Evolutionary conservation across 2,888 invertebrate genomes (phyloP).

Genomic region (Acronicta leporina): DNA sequence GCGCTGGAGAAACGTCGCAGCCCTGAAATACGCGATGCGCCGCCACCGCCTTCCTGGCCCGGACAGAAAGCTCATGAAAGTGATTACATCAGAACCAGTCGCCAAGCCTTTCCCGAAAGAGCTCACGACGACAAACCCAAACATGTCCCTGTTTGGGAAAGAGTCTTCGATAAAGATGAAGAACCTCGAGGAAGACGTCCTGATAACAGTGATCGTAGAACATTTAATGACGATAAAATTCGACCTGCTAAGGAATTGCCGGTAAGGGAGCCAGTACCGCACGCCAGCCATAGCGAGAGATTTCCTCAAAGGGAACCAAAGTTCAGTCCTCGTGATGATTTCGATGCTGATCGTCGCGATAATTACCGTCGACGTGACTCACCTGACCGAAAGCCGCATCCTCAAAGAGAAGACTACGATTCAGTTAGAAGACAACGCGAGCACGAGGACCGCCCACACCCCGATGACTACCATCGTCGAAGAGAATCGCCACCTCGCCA

Average conservation of each 20-base stretch:
- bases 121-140: slow-evolving; percentile 40
- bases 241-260: slow-evolving; percentile 47
- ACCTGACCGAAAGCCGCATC: slow-evolving; percentile 37
- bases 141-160: slow-evolving; percentile 56
- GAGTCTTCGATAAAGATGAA: slow-evolving; percentile 40
- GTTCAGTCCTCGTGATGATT: slow-evolving; percentile 43
- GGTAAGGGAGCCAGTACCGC: slow-evolving; percentile 31
- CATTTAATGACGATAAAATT: slow-evolving; percentile 58
- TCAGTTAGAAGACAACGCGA: slow-evolving; percentile 33
- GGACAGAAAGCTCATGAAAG: slow-evolving; percentile 61
- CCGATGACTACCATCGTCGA: slow-evolving; percentile 46
- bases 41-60: slow-evolving; percentile 81
- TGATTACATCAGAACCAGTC: slow-evolving; percentile 42
- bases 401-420: slow-evolving; percentile 39
- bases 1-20: slow-evolving; percentile 79
- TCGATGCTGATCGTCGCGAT: slow-evolving; percentile 41
- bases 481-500: slow-evolving; percentile 53
- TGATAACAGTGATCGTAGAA: slow-evolving; percentile 57
- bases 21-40: slow-evolving; percentile 71
- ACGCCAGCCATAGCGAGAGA: slow-evolving; percentile 31
- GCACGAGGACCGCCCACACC: slow-evolving; percentile 52
- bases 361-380: slow-evolving; percentile 41
- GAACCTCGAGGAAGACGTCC: slow-evolving; percentile 43
- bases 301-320: slow-evolving; percentile 49
- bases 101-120: slow-evolving; percentile 56